These are phyloP conservation scores for Leptestheria dahalacensis DNA, from an alignment of 1,140 invertebrate species.

Conservation along the genomic window DNA sequence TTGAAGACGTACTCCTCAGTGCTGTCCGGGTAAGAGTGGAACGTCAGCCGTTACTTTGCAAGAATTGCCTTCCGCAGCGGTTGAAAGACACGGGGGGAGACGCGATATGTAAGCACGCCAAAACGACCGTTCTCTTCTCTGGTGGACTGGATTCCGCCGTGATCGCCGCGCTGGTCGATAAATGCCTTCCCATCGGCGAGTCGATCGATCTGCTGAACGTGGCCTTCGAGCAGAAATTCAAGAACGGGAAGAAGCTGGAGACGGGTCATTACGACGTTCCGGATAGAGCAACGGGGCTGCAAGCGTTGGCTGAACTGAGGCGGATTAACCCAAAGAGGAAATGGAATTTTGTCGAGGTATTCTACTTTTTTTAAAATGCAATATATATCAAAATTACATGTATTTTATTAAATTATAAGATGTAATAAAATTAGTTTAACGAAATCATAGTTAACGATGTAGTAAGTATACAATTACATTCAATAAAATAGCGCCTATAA, in stretches of 20 bases:
- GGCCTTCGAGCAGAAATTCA: slow-evolving; percentile 56
- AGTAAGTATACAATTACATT: too few species aligned
- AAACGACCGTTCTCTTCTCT: slow-evolving; percentile 78
- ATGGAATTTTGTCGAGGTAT: slow-evolving; percentile 51
- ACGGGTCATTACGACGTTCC: slow-evolving; percentile 37
- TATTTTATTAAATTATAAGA: too few species aligned
- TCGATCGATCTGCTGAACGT: slow-evolving; percentile 92
- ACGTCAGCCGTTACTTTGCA: slow-evolving; percentile 48
- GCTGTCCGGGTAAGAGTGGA: slow-evolving; percentile 45
- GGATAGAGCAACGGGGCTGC: slow-evolving; percentile 58
- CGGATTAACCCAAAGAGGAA: slow-evolving; percentile 46
- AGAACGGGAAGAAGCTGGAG: slow-evolving; percentile 22
- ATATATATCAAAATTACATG: background rate
- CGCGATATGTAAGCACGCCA: slow-evolving; percentile 45
- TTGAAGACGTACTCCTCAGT: slow-evolving; percentile 39
- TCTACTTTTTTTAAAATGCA: background rate
- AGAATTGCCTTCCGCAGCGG: slow-evolving; percentile 33
- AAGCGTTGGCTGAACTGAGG: slow-evolving; percentile 56
- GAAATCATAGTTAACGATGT: too few species aligned
- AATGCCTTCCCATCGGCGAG: slow-evolving; percentile 46
- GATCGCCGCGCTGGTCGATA: slow-evolving; percentile 60
- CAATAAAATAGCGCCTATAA: too few species aligned
- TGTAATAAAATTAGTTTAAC: too few species aligned
- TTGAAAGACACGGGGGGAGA: slow-evolving; percentile 20
- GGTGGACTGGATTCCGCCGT: slow-evolving; percentile 89